Base-by-base conservation (phyloP, 2,113 vertebrate species). In the Sigmodon hispidus region DNA sequence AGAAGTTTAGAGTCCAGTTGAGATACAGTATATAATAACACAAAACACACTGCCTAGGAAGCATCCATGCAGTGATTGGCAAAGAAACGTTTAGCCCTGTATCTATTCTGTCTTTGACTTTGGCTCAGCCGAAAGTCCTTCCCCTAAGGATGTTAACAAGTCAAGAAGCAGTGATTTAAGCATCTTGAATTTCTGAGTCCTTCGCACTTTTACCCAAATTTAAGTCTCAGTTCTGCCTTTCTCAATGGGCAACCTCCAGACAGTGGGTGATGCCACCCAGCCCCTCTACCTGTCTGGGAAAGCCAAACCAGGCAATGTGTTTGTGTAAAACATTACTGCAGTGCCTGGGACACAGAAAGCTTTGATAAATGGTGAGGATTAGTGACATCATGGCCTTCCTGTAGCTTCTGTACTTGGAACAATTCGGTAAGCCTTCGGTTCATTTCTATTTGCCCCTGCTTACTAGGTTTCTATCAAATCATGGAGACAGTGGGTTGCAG, bases 391-490 rank as follows among this genome's bases (percentile, higher is more conserved):
- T 24, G 9, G 63, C 75, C 65, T 90, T 93, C 31, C 34, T 50
- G 21, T 63, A 22, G 59, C 76, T 61, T 26, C 92, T 85, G 1
- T 21, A 55, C 22, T 87, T 55, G 76, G 79, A 89, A 65, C 59
- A 36, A 65, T 55, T 50, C 67, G 17, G 13, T 31, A 26, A 45
- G 67, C 73, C 52, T 77, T 26, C 43, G 63, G 29, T 63, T 84
- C 85, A 31, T 76, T 92, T 87, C 70, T 48, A n/a, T 34, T 4
- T 0, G 26, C 87, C 73, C 61, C 84, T 59, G 3, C 75, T 90
- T 89, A 87, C 92, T n/a, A 67, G 43, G 88, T 57, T 90, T 29
- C 48, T 90, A 31, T 67, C 75, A 59, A 67, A 87, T 85, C 96
- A 85, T 76, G 84, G 75, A 94, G 80, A 85, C 16, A 19, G 2